These are phyloP conservation scores for Lepidurus couesii DNA, from an alignment of 1,140 invertebrate species.

Conservation along the genomic window DNA sequence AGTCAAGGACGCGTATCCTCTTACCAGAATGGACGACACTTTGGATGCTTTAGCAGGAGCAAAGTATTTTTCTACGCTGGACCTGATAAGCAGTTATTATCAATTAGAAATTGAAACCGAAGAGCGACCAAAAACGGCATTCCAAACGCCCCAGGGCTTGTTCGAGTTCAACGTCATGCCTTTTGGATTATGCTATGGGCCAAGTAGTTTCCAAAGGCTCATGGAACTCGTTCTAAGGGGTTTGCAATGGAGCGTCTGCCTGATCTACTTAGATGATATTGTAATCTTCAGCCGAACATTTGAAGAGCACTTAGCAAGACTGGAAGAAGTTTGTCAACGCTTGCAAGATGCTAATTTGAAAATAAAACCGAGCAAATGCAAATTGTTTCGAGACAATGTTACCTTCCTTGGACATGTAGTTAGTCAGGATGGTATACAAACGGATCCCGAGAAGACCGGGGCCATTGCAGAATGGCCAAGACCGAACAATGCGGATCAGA, in stretches of 20 bases:
- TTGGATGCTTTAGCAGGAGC: slow-evolving; percentile 46
- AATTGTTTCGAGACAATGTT: neutral
- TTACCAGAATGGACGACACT: neutral
- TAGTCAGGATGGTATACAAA: slow-evolving; percentile 26
- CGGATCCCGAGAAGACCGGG: slow-evolving; percentile 38
- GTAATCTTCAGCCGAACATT: neutral
- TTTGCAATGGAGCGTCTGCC: slow-evolving; percentile 36
- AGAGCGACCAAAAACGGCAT: slow-evolving; percentile 48
- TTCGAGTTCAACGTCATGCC: slow-evolving; percentile 37
- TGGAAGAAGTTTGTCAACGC: slow-evolving; percentile 31
- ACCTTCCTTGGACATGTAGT: slow-evolving; percentile 34
- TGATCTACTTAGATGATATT: slow-evolving; percentile 40
- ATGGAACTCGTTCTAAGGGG: slow-evolving; percentile 37
- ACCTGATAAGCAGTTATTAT: slow-evolving; percentile 48
- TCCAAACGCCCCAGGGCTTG: slow-evolving; percentile 42
- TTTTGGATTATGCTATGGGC: slow-evolving; percentile 46
- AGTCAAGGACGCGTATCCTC: too few species aligned
- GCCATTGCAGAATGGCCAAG: slow-evolving; percentile 41
- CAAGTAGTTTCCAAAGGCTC: slow-evolving; percentile 37
- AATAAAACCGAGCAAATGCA: slow-evolving; percentile 13
- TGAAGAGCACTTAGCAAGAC: slow-evolving; percentile 27
- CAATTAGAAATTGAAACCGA: slow-evolving; percentile 46
- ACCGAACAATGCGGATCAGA: neutral
- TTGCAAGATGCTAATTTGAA: neutral
- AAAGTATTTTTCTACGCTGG: slow-evolving; percentile 47